These are phyloP conservation scores for Marisa cornuarietis DNA, from an alignment of 1,140 invertebrate species.

Conservation along the genomic window DNA sequence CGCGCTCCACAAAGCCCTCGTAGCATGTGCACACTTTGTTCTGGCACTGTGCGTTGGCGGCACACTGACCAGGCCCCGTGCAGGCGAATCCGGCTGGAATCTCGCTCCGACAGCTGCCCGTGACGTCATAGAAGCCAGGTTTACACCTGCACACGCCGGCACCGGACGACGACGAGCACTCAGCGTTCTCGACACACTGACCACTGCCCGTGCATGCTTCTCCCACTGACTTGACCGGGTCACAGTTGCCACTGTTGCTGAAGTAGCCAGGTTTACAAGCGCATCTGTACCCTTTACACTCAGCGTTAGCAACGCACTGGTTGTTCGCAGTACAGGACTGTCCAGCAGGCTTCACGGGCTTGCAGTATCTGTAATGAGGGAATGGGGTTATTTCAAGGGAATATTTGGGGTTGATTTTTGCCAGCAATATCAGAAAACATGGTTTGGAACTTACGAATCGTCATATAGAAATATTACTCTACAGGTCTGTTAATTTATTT, in stretches of 20 bases:
- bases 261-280: conserved; percentile 21
- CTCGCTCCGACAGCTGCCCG: conserved; percentile 18
- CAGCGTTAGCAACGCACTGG: conserved; percentile 9
- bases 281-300: conserved; percentile 15
- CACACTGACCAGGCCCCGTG: conserved; percentile 9
- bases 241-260: conserved; percentile 14
- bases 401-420: too few species aligned
- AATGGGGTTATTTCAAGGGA: too few species aligned
- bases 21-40: too few species aligned
- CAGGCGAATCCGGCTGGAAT: conserved; percentile 16
- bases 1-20: too few species aligned
- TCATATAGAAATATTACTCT: too few species aligned
- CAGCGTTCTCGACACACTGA: conserved; percentile 22
- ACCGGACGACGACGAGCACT: conserved; percentile 26
- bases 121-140: conserved; percentile 15
- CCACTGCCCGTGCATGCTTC: conserved; percentile 14
- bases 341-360: not conserved
- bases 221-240: conserved; percentile 21
- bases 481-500: too few species aligned
- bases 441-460: too few species aligned
- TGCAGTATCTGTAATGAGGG: too few species aligned
- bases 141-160: conserved; percentile 20
- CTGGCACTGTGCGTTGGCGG: conserved; percentile 6
- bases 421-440: too few species aligned
- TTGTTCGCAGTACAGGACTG: not conserved